phyloP scores from a whole-genome alignment of 1,140 invertebrate genomes.

The Camponotus vicinus region DNA sequence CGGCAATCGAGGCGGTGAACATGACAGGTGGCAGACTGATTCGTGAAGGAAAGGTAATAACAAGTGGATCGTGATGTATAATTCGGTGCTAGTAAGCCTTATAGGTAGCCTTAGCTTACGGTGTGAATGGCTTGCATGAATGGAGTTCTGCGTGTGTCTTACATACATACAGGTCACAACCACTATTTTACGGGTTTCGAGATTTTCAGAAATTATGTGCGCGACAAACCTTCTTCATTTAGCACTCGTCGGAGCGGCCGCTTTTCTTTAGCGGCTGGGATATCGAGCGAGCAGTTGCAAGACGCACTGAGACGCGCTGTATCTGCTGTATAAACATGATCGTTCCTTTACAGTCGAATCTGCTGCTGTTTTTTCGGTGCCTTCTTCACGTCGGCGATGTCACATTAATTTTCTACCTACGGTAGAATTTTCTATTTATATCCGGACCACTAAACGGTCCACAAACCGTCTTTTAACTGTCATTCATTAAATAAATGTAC shows the following conservation, averaged over 20 bases:
- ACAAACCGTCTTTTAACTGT: slow-evolving; percentile 21
- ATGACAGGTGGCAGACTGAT: slow-evolving; percentile 97
- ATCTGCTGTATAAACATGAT: slow-evolving; percentile 35
- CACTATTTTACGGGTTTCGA: slow-evolving; percentile 15
- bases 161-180: slow-evolving; percentile 52
- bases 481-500: slow-evolving; percentile 55
- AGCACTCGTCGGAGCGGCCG: slow-evolving; percentile 35
- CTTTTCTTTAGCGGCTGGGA: slow-evolving; percentile 2
- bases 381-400: slow-evolving; percentile 21
- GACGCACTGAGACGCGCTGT: slow-evolving; percentile 38
- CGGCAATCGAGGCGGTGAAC: slow-evolving; percentile 98
- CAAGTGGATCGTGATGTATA: slow-evolving; percentile 54
- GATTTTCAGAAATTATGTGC: slow-evolving; percentile 21
- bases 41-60: slow-evolving; percentile 98
- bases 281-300: slow-evolving; percentile 44
- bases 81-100: slow-evolving; percentile 68
- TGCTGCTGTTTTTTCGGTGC: slow-evolving; percentile 49
- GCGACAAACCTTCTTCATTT: slow-evolving; percentile 18
- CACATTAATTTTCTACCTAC: slow-evolving; percentile 32
- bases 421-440: slow-evolving; percentile 47
- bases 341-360: slow-evolving; percentile 48
- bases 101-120: slow-evolving; percentile 76
- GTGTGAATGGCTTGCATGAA: slow-evolving; percentile 75
- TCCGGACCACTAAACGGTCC: slow-evolving; percentile 23
- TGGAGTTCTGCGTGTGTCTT: slow-evolving; percentile 68